Base-by-base conservation (phyloP, 2,888 invertebrate genomes). In the Lepidonotus clava region DNA sequence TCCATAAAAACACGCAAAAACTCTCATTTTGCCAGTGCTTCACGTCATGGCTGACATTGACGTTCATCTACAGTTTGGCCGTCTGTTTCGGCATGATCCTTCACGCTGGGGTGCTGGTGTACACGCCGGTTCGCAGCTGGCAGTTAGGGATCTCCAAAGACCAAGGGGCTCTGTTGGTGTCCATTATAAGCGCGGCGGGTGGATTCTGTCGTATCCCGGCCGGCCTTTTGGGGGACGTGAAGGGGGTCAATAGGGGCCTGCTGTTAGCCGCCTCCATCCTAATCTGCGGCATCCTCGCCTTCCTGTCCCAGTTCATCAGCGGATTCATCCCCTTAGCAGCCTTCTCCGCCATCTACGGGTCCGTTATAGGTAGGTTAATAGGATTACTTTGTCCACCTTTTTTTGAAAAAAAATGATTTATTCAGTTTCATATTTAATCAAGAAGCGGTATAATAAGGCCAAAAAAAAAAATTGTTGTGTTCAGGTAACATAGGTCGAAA, bases 121-220 rank as follows among this genome's bases (percentile, higher is more conserved):
- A 80, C 51, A 46, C 80, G 24, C 80, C 80, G 24, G 28, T 28
- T 11, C 41, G 80, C 2, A 46, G 80, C 41, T 24, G 28, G 51
- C 24, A 80, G 51, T n/a, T 80, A 6, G 80, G 80, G 1, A 24
- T 80, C 8, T 6, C 28, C 32, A 80, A 80, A 34, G 51, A 41
- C 46, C 41, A 24, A 5, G 80, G 46, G 18, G 80, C 80, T 6
- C 6, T 80, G 24, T 46, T 80, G n/a, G 51, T 80, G 4, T 80
- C 80, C 41, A 80, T 80, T 4, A 21, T 80, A 41, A 80, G 51
- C 80, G 41, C 51, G 2, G 80, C 46, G 0, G 80, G 80, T 5
- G 80, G 80, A 0, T 46, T 80, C 28, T 80, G 80, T 28, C 41
- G 80, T 24, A 80, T 80, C 51, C 80, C 80, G 4, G 80, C 80